phyloP scores from a whole-genome alignment of 2,113 vertebrate genomes.

The Cromileptes altivelis region DNA sequence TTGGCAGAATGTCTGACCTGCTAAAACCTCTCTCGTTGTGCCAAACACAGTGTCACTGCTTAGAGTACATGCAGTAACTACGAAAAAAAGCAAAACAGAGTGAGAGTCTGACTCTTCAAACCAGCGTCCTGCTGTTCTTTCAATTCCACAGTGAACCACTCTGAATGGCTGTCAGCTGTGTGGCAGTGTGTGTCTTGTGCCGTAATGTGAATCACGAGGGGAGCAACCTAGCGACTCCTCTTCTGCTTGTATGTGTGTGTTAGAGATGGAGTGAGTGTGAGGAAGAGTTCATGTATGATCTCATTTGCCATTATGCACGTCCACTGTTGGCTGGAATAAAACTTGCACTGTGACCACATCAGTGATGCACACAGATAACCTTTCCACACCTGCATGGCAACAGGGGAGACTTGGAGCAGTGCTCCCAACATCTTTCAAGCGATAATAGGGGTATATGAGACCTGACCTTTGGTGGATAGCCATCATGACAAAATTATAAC shows the following conservation, averaged over 20 bases:
- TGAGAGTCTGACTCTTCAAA: background rate
- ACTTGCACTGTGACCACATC: conserved; percentile 15
- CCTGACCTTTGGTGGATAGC: conserved; percentile 39
- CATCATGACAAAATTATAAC: conserved; percentile 19
- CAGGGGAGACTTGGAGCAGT: background rate
- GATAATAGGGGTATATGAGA: background rate
- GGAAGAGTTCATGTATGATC: conserved; percentile 23
- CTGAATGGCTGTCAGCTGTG: conserved; percentile 68
- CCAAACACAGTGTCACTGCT: conserved; percentile 5
- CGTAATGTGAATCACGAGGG: conserved; percentile 79
- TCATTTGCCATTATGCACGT: conserved; percentile 21
- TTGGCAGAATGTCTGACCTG: conserved; percentile 20
- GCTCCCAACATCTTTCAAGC: conserved; percentile 12
- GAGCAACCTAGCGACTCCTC: conserved; percentile 44
- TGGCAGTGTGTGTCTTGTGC: conserved; percentile 51
- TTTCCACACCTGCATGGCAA: conserved; percentile 40
- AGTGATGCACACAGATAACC: conserved; percentile 38
- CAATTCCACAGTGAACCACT: conserved; percentile 48
- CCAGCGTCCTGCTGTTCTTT: conserved; percentile 38
- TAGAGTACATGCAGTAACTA: conserved; percentile 5
- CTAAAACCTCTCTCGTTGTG: conserved; percentile 20
- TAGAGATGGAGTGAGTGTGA: background rate
- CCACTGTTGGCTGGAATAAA: conserved; percentile 20
- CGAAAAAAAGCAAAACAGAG: conserved; percentile 4
- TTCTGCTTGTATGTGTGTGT: background rate